Evolutionary conservation across 2,888 invertebrate genomes (phyloP).

Genomic region (Drosophila paranaensis): DNA sequence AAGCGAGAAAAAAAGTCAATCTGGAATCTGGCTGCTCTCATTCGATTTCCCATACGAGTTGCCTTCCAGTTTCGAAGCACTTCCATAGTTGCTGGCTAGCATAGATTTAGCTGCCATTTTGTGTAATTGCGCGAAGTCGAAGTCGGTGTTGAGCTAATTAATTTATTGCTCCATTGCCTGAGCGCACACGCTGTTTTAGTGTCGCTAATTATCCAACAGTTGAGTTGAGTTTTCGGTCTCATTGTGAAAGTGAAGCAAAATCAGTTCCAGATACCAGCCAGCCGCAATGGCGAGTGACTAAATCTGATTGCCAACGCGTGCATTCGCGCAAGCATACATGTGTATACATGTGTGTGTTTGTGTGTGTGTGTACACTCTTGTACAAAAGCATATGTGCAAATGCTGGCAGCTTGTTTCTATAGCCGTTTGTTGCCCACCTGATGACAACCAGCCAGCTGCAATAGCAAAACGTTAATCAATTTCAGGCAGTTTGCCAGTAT

Average conservation of each 20-base stretch:
- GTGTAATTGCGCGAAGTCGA: conserved; percentile 44
- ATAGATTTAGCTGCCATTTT: conserved; percentile 21
- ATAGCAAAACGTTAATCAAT: conserved; percentile 64
- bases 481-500: conserved; percentile 49
- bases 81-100: conserved; percentile 3
- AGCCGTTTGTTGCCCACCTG: conserved; percentile 48
- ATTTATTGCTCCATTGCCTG: conserved; percentile 65
- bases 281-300: conserved; percentile 41
- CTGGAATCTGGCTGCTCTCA: background rate
- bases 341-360: background rate
- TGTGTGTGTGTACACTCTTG: background rate
- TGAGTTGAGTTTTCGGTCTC: conserved; percentile 64
- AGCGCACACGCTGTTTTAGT: conserved; percentile 56
- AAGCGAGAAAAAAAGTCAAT: background rate
- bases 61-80: conserved; percentile 14
- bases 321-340: conserved; percentile 15
- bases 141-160: conserved; percentile 56
- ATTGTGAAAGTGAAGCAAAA: conserved; percentile 65
- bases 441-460: conserved; percentile 52
- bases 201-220: conserved; percentile 69
- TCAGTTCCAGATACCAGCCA: conserved; percentile 30
- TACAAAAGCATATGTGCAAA: conserved; percentile 6
- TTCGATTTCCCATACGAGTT: background rate
- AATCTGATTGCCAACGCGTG: conserved; percentile 50
- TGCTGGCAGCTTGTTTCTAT: conserved; percentile 24